phyloP scores from a whole-genome alignment of 2,797 vertebrate genomes.

The Cirrhinus molitorella region DNA sequence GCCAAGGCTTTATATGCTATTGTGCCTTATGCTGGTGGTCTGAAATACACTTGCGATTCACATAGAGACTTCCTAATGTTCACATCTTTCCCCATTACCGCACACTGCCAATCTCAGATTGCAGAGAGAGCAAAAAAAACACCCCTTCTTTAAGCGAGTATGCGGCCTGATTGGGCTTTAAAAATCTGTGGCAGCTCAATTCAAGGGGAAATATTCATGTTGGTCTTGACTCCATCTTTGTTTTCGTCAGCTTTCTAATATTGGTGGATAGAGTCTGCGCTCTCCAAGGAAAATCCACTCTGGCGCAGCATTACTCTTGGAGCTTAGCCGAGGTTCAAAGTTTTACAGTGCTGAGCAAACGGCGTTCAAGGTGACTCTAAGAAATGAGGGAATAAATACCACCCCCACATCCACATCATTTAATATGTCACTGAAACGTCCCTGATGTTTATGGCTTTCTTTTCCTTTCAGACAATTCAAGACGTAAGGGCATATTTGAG shows the following conservation, averaged over 20 bases:
- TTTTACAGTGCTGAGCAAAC: conserved; percentile 26
- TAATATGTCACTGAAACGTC: conserved; percentile 31
- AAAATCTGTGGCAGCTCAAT: conserved; percentile 40
- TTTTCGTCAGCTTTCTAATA: conserved; percentile 25
- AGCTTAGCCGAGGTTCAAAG: conserved; percentile 30
- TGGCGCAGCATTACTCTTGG: background rate
- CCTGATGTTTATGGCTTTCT: conserved; percentile 23
- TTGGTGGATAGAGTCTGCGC: background rate
- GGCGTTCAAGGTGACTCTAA: conserved; percentile 26
- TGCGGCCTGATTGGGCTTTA: conserved; percentile 2
- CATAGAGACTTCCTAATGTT: conserved; percentile 47
- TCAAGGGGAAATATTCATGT: conserved; percentile 44
- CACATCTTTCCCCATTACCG: conserved; percentile 36
- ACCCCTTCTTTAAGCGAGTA: background rate
- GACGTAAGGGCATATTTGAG: background rate
- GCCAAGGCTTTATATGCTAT: conserved; percentile 10
- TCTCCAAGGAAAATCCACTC: conserved; percentile 2
- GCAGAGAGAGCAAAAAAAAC: conserved; percentile 16
- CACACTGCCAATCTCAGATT: conserved; percentile 18
- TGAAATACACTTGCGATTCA: conserved; percentile 44
- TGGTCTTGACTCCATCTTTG: conserved; percentile 22
- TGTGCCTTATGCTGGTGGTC: conserved; percentile 9
- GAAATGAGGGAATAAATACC: conserved; percentile 26
- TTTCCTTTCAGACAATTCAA: conserved; percentile 4
- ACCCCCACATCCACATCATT: conserved; percentile 12